Percentiles rank a stretch among this genome's conserved stretches.
Conservation (phyloP, 2,113 vertebrate species). For the Dicentrarchus labrax region DNA sequence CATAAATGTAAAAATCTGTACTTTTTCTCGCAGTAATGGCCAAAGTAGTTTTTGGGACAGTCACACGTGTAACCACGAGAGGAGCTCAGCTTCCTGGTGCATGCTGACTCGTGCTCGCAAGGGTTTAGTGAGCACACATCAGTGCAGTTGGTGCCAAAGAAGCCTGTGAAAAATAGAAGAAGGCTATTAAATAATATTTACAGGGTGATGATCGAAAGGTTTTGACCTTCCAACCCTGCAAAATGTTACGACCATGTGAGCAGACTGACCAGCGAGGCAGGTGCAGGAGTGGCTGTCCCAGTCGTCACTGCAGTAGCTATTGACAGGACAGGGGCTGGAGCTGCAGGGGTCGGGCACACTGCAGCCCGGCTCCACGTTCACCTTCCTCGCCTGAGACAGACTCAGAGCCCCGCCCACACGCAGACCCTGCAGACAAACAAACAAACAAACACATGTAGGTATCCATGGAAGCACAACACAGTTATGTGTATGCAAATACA, state of each 20-base stretch:
- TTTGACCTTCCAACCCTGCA: background rate
- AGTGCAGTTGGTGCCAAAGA: constrained; percentile 91
- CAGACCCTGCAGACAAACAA: constrained; percentile 84
- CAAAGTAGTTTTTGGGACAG: constrained; percentile 90
- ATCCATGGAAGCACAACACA: background rate
- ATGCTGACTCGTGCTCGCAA: constrained; percentile 90
- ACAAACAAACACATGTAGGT: background rate
- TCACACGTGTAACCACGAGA: constrained; percentile 89
- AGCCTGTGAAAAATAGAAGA: constrained; percentile 82
- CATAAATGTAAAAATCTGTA: constrained; percentile 59
- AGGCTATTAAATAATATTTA: background rate
- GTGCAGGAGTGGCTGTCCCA: constrained; percentile 94
- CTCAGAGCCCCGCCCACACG: constrained; percentile 87
- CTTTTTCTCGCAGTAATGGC: constrained; percentile 95
- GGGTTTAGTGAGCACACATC: constrained; percentile 92
- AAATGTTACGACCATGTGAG: background rate
- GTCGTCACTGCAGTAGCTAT: constrained; percentile 91
- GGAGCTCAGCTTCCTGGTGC: constrained; percentile 85
- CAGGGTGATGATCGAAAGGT: background rate
- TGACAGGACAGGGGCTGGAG: constrained; percentile 90
- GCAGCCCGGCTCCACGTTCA: constrained; percentile 91
- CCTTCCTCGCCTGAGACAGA: constrained; percentile 82
- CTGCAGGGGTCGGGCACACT: constrained; percentile 90
- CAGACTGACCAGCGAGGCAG: constrained; percentile 88
- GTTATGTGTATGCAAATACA: background rate